Evolutionary conservation across 2,113 vertebrate species (phyloP).

Genomic region (Theristicus caerulescens): DNA sequence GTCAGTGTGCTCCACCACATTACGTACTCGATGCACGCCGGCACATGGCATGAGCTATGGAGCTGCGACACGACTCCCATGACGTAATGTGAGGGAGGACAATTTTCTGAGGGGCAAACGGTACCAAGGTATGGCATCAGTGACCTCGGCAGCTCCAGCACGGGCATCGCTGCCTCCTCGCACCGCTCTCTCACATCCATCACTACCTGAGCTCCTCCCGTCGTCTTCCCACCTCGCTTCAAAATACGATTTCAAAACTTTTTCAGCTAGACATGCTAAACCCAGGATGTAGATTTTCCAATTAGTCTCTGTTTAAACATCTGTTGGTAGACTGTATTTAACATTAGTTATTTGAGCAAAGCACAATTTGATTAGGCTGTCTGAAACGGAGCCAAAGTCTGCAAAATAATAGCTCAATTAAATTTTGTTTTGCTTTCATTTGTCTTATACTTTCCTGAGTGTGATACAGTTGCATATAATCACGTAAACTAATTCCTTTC

Average conservation of each 20-base stretch:
- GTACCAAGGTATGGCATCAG: neutral
- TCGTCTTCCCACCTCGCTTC: neutral
- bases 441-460: slow-evolving; percentile 77
- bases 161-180: neutral
- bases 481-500: slow-evolving; percentile 77
- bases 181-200: neutral
- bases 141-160: neutral
- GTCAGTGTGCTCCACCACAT: neutral
- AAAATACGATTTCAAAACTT: slow-evolving; percentile 46
- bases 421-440: slow-evolving; percentile 81
- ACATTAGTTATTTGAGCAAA: slow-evolving; percentile 78
- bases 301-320: slow-evolving; percentile 81
- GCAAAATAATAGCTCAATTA: slow-evolving; percentile 87
- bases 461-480: slow-evolving; percentile 77
- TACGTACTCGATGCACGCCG: neutral
- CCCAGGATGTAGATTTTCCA: slow-evolving; percentile 79
- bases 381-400: slow-evolving; percentile 82
- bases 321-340: slow-evolving; percentile 80
- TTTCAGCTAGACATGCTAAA: slow-evolving; percentile 68
- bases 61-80: neutral
- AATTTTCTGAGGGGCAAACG: neutral
- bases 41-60: neutral
- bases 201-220: neutral
- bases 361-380: slow-evolving; percentile 81
- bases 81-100: neutral